These are phyloP conservation scores for Paelopatides confundens DNA, from an alignment of 53 echinoderm and acorn worm species.

Conservation along the genomic window DNA sequence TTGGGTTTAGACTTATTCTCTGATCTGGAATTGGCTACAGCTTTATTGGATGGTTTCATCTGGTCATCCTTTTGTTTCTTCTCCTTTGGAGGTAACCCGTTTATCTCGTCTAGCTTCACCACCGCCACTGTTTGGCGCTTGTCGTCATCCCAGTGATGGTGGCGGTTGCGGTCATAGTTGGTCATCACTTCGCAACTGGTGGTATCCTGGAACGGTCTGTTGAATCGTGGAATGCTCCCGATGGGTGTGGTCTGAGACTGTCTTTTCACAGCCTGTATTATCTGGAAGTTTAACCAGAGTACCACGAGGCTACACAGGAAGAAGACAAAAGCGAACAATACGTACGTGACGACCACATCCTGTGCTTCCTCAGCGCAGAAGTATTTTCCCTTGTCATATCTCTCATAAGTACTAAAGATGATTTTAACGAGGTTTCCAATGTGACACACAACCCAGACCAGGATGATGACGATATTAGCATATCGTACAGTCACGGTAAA, in stretches of 20 bases:
- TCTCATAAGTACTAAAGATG: background rate
- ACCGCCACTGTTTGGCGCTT: background rate
- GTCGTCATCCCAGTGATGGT: background rate
- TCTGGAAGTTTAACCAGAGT: slow-evolving; percentile 37
- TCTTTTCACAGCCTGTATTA: slow-evolving; percentile 24
- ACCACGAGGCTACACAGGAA: slow-evolving; percentile 22
- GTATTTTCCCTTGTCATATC: background rate
- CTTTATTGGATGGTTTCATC: background rate
- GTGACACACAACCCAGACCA: slow-evolving; percentile 1
- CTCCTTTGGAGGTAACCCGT: too few species aligned
- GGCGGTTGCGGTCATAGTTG: background rate
- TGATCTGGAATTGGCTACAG: background rate
- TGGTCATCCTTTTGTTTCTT: background rate
- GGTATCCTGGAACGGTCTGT: background rate
- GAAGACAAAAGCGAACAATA: slow-evolving; percentile 13
- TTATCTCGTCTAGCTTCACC: background rate
- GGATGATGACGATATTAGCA: background rate
- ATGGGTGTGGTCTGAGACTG: slow-evolving; percentile 20
- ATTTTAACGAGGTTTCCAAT: slow-evolving; percentile 4
- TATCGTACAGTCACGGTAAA: slow-evolving; percentile 9
- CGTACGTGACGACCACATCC: background rate
- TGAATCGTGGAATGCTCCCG: background rate
- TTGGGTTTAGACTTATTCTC: background rate
- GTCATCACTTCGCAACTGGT: too few species aligned
- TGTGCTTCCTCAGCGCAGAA: background rate